Conservation (phyloP, 1,140 invertebrate species). For the Drosophila eugracilis region DNA sequence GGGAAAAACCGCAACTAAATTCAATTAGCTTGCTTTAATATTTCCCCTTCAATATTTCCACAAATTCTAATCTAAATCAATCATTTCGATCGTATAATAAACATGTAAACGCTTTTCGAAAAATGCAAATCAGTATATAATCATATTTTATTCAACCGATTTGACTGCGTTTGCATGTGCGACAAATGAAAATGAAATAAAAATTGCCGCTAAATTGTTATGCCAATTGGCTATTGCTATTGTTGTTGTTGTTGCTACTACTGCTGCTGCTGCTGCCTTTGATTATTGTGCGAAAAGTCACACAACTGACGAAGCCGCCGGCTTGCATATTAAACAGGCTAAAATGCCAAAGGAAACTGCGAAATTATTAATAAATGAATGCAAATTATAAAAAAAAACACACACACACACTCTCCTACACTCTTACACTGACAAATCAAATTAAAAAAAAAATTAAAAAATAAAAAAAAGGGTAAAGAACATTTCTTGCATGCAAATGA, state of each 20-base stretch:
- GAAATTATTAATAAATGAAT: slow-evolving; percentile 78
- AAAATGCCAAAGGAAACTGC: slow-evolving; percentile 13
- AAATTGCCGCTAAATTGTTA: slow-evolving; percentile 59
- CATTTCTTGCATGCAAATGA: slow-evolving; percentile 39
- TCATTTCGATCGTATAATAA: not conserved
- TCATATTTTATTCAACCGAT: slow-evolving; percentile 21
- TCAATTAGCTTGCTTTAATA: too few relatives aligned
- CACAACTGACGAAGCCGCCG: slow-evolving; percentile 68
- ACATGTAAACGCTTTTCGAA: not conserved
- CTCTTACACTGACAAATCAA: slow-evolving; percentile 45
- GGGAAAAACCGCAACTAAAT: too few relatives aligned
- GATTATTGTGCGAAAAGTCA: slow-evolving; percentile 82
- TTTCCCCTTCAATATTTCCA: not conserved
- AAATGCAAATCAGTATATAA: slow-evolving; percentile 4
- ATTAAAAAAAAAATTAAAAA: slow-evolving; percentile 7
- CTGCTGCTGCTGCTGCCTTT: slow-evolving; percentile 49
- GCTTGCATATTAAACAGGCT: slow-evolving; percentile 70
- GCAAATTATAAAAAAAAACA: slow-evolving; percentile 54
- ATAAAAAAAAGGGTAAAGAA: slow-evolving; percentile 20
- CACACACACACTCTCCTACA: not conserved
- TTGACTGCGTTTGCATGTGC: slow-evolving; percentile 33
- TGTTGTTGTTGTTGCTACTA: too few relatives aligned
- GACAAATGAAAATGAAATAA: slow-evolving; percentile 43
- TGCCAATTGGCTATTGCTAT: too few relatives aligned
- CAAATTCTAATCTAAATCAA: slow-evolving; percentile 7